These are phyloP conservation scores for Zootoca vivipara DNA, from an alignment of 2,113 vertebrate species.

Conservation along the genomic window DNA sequence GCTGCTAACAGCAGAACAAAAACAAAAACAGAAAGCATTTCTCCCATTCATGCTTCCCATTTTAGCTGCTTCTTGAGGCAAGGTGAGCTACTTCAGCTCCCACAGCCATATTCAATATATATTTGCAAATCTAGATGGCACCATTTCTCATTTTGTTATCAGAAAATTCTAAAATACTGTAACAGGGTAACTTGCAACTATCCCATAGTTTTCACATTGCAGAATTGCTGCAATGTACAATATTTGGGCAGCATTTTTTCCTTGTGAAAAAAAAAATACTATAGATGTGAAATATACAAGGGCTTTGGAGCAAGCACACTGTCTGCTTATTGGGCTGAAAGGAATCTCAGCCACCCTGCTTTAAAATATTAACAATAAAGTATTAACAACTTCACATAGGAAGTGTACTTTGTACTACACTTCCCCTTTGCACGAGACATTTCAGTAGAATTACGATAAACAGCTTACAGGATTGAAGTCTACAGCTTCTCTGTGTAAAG, in stretches of 20 bases:
- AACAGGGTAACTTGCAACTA: not conserved
- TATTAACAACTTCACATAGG: not conserved
- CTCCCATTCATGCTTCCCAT: not conserved
- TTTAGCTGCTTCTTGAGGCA: not conserved
- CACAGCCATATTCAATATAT: not conserved
- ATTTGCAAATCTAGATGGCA: not conserved
- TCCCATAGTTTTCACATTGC: not conserved
- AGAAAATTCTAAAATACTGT: not conserved
- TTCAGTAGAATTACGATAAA: not conserved
- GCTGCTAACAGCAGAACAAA: not conserved
- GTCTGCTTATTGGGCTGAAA: not conserved
- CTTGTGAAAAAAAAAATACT: not conserved
- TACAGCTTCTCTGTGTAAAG: not conserved
- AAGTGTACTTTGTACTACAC: not conserved
- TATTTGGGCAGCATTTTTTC: not conserved
- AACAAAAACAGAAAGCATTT: not conserved
- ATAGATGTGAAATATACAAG: conserved; percentile 1
- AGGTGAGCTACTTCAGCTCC: not conserved
- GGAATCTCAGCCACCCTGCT: not conserved
- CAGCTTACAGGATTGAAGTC: not conserved
- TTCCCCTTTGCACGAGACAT: not conserved
- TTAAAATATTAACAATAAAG: conserved; percentile 6
- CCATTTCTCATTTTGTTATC: not conserved
- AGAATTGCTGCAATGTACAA: not conserved
- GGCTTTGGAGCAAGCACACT: conserved; percentile 5